Evolutionary conservation across 2,888 invertebrate species (phyloP).

Genomic region (Ichneumoninae sp.): DNA sequence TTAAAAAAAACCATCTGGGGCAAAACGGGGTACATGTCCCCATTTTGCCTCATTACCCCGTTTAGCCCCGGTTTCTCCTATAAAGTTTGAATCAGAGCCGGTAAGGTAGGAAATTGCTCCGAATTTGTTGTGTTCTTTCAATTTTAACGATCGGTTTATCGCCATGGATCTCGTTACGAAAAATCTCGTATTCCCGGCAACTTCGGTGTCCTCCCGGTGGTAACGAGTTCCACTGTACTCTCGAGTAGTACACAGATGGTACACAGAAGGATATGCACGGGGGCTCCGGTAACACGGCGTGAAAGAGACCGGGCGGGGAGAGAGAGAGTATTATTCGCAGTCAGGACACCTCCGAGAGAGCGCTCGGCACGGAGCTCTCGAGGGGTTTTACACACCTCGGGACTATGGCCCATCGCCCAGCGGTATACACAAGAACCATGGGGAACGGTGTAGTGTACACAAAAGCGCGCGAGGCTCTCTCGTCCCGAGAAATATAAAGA

Average conservation of each 20-base stretch:
- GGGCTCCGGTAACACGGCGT: neutral
- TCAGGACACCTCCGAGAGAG: conserved; percentile 38
- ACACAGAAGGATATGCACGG: conserved; percentile 1
- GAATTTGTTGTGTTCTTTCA: neutral
- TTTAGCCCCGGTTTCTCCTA: too few species aligned
- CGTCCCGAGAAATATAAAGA: conserved; percentile 59
- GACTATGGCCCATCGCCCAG: conserved; percentile 20
- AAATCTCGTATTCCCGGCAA: neutral
- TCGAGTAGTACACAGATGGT: conserved; percentile 7
- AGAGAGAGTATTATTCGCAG: conserved; percentile 45
- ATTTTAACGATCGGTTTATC: conserved; percentile 21
- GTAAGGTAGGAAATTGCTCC: neutral
- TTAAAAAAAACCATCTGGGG: too few species aligned
- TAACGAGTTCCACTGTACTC: conserved; percentile 43
- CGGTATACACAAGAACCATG: conserved; percentile 18
- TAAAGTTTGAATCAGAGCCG: neutral
- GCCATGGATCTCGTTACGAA: conserved; percentile 35
- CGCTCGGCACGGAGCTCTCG: conserved; percentile 23
- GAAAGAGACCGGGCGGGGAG: conserved; percentile 2
- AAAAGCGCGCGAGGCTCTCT: conserved; percentile 52
- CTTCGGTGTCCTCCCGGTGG: neutral
- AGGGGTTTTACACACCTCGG: conserved; percentile 63
- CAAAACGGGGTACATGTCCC: too few species aligned
- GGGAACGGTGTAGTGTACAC: conserved; percentile 46
- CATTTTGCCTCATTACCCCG: too few species aligned